Evolutionary conservation across 2,113 vertebrate species (phyloP).

Genomic region (Cheirogaleus medius): DNA sequence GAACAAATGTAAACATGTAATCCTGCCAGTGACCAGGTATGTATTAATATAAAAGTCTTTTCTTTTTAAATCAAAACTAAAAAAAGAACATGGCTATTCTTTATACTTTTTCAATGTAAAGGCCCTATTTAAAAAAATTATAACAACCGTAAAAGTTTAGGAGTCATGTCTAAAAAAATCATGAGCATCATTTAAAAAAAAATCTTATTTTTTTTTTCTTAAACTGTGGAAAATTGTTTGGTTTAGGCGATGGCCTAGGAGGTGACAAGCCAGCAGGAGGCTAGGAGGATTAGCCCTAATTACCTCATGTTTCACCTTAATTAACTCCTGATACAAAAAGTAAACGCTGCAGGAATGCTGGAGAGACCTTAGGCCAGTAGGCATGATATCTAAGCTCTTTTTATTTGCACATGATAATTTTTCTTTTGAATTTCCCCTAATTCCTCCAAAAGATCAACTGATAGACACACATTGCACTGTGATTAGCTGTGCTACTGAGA

Average conservation of each 20-base stretch:
- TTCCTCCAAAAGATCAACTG: slow-evolving; percentile 85
- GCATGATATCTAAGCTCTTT: slow-evolving; percentile 81
- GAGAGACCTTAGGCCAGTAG: slow-evolving; percentile 82
- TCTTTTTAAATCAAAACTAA: slow-evolving; percentile 51
- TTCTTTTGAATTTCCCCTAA: slow-evolving; percentile 84
- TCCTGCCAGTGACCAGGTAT: slow-evolving; percentile 56
- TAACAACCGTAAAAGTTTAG: slow-evolving; percentile 64
- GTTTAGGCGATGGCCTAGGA: slow-evolving; percentile 79
- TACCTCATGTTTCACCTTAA: slow-evolving; percentile 90
- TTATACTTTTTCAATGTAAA: slow-evolving; percentile 7
- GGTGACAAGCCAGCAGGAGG: slow-evolving; percentile 85
- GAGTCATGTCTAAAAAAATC: slow-evolving; percentile 63
- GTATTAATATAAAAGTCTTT: slow-evolving; percentile 46
- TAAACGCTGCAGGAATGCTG: slow-evolving; percentile 85
- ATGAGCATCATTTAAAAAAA: slow-evolving; percentile 68
- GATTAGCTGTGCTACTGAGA: slow-evolving; percentile 78
- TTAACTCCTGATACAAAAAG: slow-evolving; percentile 89
- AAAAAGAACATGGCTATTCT: slow-evolving; percentile 31
- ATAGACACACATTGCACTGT: slow-evolving; percentile 67
- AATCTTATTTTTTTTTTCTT: slow-evolving; percentile 67
- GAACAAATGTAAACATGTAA: slow-evolving; percentile 70
- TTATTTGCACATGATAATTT: slow-evolving; percentile 88
- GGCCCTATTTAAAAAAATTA: background rate
- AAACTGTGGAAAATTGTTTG: slow-evolving; percentile 76
- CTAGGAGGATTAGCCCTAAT: slow-evolving; percentile 87